Base-by-base conservation (phyloP, 2,113 vertebrate species). In the Limnothrissa miodon region DNA sequence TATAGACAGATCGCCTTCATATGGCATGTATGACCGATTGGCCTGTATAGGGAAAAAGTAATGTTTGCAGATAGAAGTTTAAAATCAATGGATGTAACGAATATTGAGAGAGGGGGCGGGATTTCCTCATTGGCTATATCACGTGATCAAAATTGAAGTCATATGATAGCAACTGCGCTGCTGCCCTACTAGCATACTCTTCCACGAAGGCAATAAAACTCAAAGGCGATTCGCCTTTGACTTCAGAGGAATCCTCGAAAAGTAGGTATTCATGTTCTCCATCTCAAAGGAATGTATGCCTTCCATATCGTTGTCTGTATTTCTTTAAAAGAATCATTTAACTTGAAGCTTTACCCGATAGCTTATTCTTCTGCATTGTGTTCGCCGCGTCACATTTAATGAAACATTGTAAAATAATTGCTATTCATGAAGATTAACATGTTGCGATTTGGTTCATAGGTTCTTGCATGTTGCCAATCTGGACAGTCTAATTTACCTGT, bases 131-230 rank as follows among this genome's bases (percentile, higher is more conserved):
- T 17, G 1, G 70, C 70, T 90, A 81, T 79, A 21, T 8, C 15
- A 92, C 23, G 45, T 93, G 93, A 92, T 59, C 80, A 74, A 86
- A 89, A 92, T 90, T 51, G 29, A 81, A 89, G 86, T 89, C 87
- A 86, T 19, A 1, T 91, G 92, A 88, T 59, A 39, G 4, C 81
- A 9, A 56, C 13, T 78, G 4, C 8, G 21, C 13, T 74, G 11
- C 5, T 36, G 3, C 59, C 25, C 8, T 29, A 0, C 8, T 36
- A 74, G 66, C 66, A 10, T 74, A 33, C 66, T 36, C 66, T 17
- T 36, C 29, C 36, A 74, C 13, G 9, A 74, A 74, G 36, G 29
- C 15, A 36, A 74, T 17, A 2, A 6, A 42, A 42, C 42, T 42
- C 66, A 17, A 74, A 74, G 66, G 33, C 33, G 10, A 33, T 4